Evolutionary conservation across 2,113 vertebrate species (phyloP), one percentile per base, ranked within the genome.

Genomic region (Neodontobutis hainanensis): DNA sequence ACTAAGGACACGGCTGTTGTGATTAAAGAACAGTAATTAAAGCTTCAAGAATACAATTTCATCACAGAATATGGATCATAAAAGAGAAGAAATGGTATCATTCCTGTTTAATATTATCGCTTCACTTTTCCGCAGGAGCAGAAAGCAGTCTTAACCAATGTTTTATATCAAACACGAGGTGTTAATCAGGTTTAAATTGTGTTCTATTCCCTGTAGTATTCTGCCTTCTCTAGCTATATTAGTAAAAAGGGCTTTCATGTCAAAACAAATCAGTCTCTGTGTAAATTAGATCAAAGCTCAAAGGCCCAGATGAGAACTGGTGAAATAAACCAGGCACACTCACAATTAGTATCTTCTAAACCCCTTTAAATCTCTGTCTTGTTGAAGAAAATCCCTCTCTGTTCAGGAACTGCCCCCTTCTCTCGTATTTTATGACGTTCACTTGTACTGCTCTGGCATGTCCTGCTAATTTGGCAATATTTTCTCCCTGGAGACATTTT

Each of bases 391-490:
- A 78, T 66, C 66, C 74, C 60, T 47, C 44, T 73, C 81, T 63
- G 59, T 77, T 6, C 71, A 69, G 73, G 19, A 67, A 66, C 68
- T 45, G 47, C 72, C 61, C 62, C 57, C 66, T 82, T 48, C 70
- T 48, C 62, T 85, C 66, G 65, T 82, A 86, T 89, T 90, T 91
- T 76, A 89, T 49, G 27, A 70, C 59, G 51, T 62, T 83, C 78
- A 73, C 83, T 84, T 51, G 78, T 53, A 56, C 81, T 79, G 86
- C 73, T 78, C 72, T 51, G 46, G 78, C 73, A 65, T 86, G 85
- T 82, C 82, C 79, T 62, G 83, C 84, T 90, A 91, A 92, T 92
- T 87, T 89, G 86, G 78, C 86, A 84, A 81, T 89, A 91, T 89
- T 91, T 94, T 75, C 70, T 72, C 78, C 62, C 66, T 58, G 68